Percentiles rank a stretch among this genome's conserved stretches.
Evolutionary conservation across 1,140 invertebrate genomes (phyloP).

Genomic region (Drosophila tropicalis): DNA sequence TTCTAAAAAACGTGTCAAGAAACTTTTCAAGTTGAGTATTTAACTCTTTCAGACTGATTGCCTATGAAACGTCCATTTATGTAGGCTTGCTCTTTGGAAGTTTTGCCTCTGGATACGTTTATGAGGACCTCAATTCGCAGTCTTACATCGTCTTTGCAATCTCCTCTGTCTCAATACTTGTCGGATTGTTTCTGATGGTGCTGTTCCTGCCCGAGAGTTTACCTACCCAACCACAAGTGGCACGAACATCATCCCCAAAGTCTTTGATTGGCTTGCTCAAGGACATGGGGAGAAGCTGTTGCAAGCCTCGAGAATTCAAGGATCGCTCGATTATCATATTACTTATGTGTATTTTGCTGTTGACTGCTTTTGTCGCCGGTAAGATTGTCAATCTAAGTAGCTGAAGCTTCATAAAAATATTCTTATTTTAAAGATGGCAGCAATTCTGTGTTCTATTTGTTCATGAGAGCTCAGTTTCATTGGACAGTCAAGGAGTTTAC

Average conservation of each 20-base stretch:
- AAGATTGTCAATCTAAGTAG: neutral
- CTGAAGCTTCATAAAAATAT: neutral
- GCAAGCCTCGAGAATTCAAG: conserved; percentile 85
- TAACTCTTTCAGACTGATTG: conserved; percentile 84
- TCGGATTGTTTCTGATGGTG: conserved; percentile 50
- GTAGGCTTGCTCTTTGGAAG: conserved; percentile 85
- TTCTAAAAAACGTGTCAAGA: no score
- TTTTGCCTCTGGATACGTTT: conserved; percentile 83
- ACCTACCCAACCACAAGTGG: neutral
- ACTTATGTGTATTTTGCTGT: conserved; percentile 84
- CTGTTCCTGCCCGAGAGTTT: conserved; percentile 71
- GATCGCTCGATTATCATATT: conserved; percentile 85
- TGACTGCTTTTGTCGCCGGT: conserved; percentile 84
- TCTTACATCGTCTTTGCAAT: conserved; percentile 54
- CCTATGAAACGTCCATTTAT: conserved; percentile 85
- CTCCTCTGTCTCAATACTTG: conserved; percentile 52
- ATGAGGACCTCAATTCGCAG: conserved; percentile 62
- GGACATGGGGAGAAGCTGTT: conserved; percentile 85
- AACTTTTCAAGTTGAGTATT: no score
- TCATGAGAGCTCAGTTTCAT: conserved; percentile 86
- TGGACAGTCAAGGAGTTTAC: conserved; percentile 87
- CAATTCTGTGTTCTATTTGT: conserved; percentile 86
- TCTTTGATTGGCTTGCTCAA: conserved; percentile 81
- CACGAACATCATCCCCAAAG: neutral
- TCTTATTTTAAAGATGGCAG: conserved; percentile 66